Conservation (phyloP, 2,797 vertebrate genomes). For the Apodemus agrarius region DNA sequence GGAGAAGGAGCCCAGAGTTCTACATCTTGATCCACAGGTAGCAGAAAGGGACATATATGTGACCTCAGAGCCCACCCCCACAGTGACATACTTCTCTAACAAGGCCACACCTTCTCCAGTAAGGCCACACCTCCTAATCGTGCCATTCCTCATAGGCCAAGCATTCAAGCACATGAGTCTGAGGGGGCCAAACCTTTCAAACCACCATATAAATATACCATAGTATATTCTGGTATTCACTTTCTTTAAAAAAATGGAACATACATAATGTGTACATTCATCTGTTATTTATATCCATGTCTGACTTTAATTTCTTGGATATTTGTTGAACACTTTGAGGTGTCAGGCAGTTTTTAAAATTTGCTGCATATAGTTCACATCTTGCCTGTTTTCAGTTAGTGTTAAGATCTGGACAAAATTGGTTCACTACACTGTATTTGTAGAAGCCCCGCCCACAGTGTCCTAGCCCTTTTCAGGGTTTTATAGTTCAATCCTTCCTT, state of each 20-base stretch:
- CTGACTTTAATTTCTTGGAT: background rate
- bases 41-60: background rate
- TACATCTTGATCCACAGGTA: background rate
- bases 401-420: slow-evolving; percentile 30
- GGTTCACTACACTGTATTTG: slow-evolving; percentile 45
- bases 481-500: background rate
- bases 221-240: slow-evolving; percentile 21
- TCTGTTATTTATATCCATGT: background rate
- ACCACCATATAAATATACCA: background rate
- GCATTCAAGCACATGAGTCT: background rate
- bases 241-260: slow-evolving; percentile 40
- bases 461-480: background rate
- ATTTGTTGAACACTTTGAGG: slow-evolving; percentile 39
- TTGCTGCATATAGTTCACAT: slow-evolving; percentile 3
- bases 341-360: slow-evolving; percentile 47
- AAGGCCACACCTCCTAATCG: background rate
- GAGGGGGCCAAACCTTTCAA: background rate
- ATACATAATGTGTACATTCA: background rate
- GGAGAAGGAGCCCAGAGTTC: background rate
- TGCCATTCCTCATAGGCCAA: background rate
- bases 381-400: slow-evolving; percentile 50
- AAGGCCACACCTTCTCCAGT: background rate
- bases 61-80: background rate
- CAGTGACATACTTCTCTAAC: background rate
- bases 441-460: background rate